These are phyloP conservation scores for Neoseiulus cucumeris DNA, from an alignment of 1,140 invertebrate genomes.

Conservation along the genomic window DNA sequence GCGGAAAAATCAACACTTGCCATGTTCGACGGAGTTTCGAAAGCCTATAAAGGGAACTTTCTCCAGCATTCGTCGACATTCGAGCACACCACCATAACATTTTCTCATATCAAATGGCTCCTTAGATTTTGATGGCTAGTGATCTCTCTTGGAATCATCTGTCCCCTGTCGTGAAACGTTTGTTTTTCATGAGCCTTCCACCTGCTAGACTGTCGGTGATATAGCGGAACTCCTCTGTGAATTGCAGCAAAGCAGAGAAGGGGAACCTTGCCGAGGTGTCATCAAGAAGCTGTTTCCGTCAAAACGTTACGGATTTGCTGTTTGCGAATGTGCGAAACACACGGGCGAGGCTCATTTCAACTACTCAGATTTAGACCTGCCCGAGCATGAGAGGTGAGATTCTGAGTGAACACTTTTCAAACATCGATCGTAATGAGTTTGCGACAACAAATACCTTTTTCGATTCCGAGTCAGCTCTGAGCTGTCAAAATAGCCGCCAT, in stretches of 20 bases:
- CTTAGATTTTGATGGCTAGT: no score
- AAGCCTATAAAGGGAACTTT: no score
- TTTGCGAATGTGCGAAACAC: neutral
- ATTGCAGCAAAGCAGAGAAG: neutral
- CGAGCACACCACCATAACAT: no score
- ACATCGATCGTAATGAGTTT: neutral
- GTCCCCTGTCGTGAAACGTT: no score
- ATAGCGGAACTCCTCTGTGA: no score
- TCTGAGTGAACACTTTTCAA: neutral
- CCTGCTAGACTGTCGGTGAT: no score
- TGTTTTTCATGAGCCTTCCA: no score
- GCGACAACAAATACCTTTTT: neutral
- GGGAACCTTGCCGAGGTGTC: neutral
- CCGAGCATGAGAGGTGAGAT: neutral
- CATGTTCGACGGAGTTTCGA: no score
- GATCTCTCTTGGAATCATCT: no score
- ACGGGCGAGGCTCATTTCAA: slow-evolving; percentile 1
- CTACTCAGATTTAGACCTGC: neutral
- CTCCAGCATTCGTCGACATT: no score
- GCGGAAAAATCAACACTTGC: no score
- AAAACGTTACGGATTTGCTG: neutral
- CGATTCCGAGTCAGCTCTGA: neutral
- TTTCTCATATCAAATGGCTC: no score
- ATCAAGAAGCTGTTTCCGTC: slow-evolving; percentile 9
- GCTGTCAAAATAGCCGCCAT: neutral